Evolutionary conservation across 2,797 vertebrate genomes (phyloP).

Genomic region (Myripristis jacobus): DNA sequence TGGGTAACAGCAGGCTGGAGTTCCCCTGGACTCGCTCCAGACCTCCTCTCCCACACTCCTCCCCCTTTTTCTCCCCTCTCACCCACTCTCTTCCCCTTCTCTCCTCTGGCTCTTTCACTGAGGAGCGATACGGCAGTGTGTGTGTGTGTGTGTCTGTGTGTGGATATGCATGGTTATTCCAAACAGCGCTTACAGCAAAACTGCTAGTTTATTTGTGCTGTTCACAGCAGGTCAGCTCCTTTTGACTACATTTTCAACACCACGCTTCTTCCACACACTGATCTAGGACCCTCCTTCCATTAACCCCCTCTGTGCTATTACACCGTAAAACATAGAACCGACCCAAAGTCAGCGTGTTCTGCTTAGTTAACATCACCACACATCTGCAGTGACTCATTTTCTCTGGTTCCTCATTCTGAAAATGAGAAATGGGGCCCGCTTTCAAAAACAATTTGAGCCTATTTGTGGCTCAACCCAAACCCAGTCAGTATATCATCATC

Average conservation of each 20-base stretch:
- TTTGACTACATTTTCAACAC: constrained; percentile 46
- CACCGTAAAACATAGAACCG: constrained; percentile 39
- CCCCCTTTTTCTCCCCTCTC: constrained; percentile 50
- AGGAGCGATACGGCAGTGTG: constrained; percentile 45
- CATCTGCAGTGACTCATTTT: constrained; percentile 71
- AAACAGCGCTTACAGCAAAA: constrained; percentile 50
- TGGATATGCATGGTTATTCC: constrained; percentile 40
- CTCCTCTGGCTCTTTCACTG: constrained; percentile 59
- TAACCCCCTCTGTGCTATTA: constrained; percentile 37
- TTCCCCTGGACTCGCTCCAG: constrained; percentile 86
- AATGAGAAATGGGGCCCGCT: constrained; percentile 58
- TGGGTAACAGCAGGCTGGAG: constrained; percentile 84
- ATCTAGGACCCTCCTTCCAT: constrained; percentile 29
- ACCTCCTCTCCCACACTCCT: constrained; percentile 70
- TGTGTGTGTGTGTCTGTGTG: constrained; percentile 22
- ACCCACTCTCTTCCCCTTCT: constrained; percentile 67
- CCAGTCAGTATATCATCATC: constrained; percentile 64
- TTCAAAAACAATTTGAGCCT: constrained; percentile 62
- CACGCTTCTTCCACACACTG: constrained; percentile 47
- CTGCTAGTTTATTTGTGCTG: constrained; percentile 62
- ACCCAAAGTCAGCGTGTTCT: constrained; percentile 47
- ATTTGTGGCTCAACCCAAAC: constrained; percentile 66
- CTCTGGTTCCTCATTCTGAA: constrained; percentile 60
- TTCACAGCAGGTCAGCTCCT: constrained; percentile 50
- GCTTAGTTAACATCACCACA: constrained; percentile 35